A percentile compares a stretch with the other conserved stretches of the same genome.
Conservation (phyloP, 2,888 invertebrate species). For the Limnephilus marmoratus region DNA sequence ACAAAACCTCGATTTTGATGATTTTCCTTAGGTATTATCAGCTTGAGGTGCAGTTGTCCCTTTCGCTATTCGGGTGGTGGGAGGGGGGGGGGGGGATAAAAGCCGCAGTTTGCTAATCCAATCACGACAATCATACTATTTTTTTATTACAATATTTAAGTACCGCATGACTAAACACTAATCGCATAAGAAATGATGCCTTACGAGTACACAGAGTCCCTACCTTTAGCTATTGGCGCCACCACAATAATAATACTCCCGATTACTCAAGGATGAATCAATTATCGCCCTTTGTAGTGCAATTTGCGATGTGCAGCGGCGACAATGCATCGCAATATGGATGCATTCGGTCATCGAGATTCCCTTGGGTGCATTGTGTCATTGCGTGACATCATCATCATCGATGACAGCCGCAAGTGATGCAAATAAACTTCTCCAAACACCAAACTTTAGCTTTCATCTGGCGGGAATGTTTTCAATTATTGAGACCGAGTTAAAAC, state of each 20-base stretch:
- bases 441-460: neutral
- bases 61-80: too few species aligned
- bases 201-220: neutral
- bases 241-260: neutral
- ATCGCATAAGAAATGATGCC: neutral
- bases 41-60: too few species aligned
- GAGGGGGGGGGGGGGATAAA: too few species aligned
- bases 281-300: conserved; percentile 35
- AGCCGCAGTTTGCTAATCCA: too few species aligned
- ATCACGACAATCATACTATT: neutral
- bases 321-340: conserved; percentile 40
- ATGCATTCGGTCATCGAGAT: conserved; percentile 33
- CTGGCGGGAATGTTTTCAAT: neutral
- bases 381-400: conserved; percentile 19
- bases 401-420: neutral
- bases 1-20: too few species aligned
- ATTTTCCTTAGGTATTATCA: too few species aligned
- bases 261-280: conserved; percentile 15
- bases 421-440: neutral
- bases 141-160: neutral
- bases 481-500: neutral
- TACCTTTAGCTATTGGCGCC: neutral
- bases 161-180: neutral
- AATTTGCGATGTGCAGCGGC: neutral
- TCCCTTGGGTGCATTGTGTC: conserved; percentile 36